These are phyloP conservation scores for Lepidocyrtinus sp. DNA, from an alignment of 2,888 invertebrate genomes.

Conservation along the genomic window DNA sequence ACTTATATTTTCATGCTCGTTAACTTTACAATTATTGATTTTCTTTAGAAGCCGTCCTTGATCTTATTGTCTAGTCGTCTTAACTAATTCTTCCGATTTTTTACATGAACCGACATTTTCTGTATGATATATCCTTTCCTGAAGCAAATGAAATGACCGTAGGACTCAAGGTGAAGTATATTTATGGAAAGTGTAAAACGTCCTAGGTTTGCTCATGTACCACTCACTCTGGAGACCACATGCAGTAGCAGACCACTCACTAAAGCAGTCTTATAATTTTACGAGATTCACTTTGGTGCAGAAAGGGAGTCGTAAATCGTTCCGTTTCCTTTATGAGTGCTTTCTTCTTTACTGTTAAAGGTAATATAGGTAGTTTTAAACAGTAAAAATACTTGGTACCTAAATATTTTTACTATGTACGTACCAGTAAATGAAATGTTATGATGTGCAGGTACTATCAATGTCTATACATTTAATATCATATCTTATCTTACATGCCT, in stretches of 20 bases:
- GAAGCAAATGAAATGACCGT: background rate
- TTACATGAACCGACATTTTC: too few species aligned
- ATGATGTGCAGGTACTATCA: background rate
- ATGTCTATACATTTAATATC: conserved; percentile 24
- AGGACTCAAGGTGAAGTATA: background rate
- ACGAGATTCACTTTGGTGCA: too few species aligned
- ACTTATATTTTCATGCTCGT: too few species aligned
- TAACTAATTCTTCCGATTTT: too few species aligned
- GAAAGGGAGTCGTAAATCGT: conserved; percentile 58
- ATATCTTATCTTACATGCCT: conserved; percentile 57
- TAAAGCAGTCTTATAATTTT: too few species aligned
- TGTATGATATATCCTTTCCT: background rate
- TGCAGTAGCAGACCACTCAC: conserved; percentile 34
- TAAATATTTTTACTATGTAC: too few species aligned
- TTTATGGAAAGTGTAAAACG: conserved; percentile 39
- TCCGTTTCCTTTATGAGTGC: conserved; percentile 39
- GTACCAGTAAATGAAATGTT: background rate
- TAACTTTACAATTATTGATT: too few species aligned
- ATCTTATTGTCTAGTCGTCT: too few species aligned
- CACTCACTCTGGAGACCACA: background rate
- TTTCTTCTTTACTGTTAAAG: conserved; percentile 13
- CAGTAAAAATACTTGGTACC: too few species aligned
- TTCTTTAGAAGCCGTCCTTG: too few species aligned
- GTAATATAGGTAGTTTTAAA: too few species aligned
- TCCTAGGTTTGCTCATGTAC: background rate